Evolutionary conservation across 2,888 invertebrate genomes (phyloP).

Genomic region (Andrena camellia): DNA sequence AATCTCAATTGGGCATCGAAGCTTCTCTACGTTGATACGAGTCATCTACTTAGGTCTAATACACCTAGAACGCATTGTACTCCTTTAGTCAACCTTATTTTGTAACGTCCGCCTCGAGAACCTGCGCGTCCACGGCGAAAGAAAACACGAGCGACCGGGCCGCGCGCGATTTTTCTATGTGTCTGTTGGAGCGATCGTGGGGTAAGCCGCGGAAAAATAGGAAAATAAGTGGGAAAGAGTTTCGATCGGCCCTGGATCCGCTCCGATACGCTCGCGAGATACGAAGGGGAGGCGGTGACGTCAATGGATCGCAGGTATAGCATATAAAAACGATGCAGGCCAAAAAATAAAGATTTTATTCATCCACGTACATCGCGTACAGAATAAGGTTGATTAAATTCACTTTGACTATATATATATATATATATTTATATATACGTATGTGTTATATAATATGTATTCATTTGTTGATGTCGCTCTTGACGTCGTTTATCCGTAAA

Average conservation of each 20-base stretch:
- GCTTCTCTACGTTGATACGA: conserved; percentile 31
- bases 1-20: conserved; percentile 23
- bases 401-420: conserved; percentile 71
- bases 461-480: conserved; percentile 28
- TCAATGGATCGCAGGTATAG: conserved; percentile 65
- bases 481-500: conserved; percentile 54
- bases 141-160: not conserved
- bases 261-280: not conserved
- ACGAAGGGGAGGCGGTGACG: not conserved
- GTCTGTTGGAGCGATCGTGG: not conserved
- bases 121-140: not conserved
- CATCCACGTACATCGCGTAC: conserved; percentile 80
- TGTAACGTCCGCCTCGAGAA: conserved; percentile 3
- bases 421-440: conserved; percentile 37
- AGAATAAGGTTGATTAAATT: conserved; percentile 81
- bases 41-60: conserved; percentile 41
- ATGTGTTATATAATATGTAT: conserved; percentile 59
- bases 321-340: conserved; percentile 81
- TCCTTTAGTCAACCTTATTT: conserved; percentile 56
- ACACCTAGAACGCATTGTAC: conserved; percentile 38
- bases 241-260: conserved; percentile 8
- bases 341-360: conserved; percentile 83
- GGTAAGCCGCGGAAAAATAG: not conserved
- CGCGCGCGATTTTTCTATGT: not conserved
- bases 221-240: not conserved